These are phyloP conservation scores for Lepidocolaptes lacrymiger DNA, from an alignment of 2,797 vertebrate species.

Conservation along the genomic window DNA sequence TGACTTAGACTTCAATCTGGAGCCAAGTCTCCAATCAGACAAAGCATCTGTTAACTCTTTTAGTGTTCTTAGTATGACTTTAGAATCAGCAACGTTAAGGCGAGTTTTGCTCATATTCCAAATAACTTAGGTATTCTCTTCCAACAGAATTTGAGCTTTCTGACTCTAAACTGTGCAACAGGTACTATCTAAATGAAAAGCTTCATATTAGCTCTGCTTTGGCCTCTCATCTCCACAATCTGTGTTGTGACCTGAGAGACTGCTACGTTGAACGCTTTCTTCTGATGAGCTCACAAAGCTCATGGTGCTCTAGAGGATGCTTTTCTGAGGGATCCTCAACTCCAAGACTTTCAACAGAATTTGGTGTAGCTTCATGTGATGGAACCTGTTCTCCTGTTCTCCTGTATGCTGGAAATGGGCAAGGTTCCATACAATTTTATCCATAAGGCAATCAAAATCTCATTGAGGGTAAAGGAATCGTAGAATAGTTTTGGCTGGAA, in stretches of 20 bases:
- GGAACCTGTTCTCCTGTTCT: background rate
- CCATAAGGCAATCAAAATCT: background rate
- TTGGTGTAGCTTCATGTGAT: fast-evolving
- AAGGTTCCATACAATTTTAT: background rate
- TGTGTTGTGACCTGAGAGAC: background rate
- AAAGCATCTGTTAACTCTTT: background rate
- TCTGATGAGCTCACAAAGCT: background rate
- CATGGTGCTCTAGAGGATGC: background rate
- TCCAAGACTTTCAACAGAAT: background rate
- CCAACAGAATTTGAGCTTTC: background rate
- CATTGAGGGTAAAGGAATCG: background rate
- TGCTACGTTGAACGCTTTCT: background rate
- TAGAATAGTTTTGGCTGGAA: background rate
- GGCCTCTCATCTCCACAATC: background rate
- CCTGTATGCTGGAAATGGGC: background rate
- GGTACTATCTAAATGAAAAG: background rate
- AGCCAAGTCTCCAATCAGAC: background rate
- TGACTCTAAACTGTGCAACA: background rate
- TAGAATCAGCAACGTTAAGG: background rate
- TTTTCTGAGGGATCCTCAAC: background rate
- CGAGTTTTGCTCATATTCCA: background rate
- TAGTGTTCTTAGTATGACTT: background rate
- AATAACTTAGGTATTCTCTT: background rate
- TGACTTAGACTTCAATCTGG: background rate
- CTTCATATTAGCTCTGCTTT: background rate